These are phyloP conservation scores for Ceyx margarethae DNA, from an alignment of 2,113 vertebrate species.

Conservation along the genomic window DNA sequence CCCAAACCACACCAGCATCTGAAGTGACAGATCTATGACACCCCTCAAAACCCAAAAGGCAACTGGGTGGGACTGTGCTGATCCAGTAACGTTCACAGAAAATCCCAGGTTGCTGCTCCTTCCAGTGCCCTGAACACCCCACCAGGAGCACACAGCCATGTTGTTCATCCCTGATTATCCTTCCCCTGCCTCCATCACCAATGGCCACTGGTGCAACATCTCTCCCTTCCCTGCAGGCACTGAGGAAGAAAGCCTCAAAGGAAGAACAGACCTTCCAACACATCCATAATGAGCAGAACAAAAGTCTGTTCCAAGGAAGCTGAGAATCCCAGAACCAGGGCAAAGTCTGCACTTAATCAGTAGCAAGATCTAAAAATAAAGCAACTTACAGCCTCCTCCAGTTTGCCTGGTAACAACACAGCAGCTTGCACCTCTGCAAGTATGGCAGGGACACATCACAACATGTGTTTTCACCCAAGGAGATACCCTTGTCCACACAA, in stretches of 20 bases:
- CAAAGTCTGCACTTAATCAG: neutral
- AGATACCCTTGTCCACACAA: neutral
- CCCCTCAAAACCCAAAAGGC: neutral
- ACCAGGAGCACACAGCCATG: fast-evolving
- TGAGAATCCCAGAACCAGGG: neutral
- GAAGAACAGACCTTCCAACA: neutral
- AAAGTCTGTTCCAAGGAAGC: neutral
- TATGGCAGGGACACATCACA: fast-evolving
- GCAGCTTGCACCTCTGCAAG: neutral
- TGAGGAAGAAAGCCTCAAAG: neutral
- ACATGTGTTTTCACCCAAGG: fast-evolving
- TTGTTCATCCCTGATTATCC: fast-evolving
- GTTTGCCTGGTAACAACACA: neutral
- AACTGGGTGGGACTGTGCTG: neutral
- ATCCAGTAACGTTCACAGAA: neutral
- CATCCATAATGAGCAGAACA: neutral
- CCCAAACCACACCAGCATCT: neutral
- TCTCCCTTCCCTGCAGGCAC: neutral
- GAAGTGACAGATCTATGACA: neutral
- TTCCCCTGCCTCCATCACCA: neutral
- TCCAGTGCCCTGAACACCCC: neutral
- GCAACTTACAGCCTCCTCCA: neutral
- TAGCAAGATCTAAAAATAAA: slow-evolving; percentile 33
- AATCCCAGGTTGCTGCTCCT: neutral
- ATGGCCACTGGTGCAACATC: neutral